phyloP scores from a whole-genome alignment of 2,113 vertebrate genomes.

The Channa maculata region DNA sequence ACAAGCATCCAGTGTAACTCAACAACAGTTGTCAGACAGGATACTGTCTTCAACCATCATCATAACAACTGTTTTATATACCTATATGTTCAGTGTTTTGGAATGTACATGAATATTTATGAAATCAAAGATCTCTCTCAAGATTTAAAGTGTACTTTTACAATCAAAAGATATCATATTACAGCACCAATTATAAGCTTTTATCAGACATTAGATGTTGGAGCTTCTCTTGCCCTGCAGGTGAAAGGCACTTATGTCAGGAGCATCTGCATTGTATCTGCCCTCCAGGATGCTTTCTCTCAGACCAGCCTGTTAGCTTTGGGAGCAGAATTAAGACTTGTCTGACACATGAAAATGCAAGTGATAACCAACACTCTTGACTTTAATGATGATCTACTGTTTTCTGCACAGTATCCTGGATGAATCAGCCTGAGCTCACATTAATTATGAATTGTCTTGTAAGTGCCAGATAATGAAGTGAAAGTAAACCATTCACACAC shows the following conservation, averaged over 20 bases:
- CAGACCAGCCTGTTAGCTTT: slow-evolving; percentile 6
- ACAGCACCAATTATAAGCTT: not conserved
- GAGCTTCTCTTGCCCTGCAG: not conserved
- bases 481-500: not conserved
- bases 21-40: too few species aligned
- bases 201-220: not conserved
- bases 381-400: not conserved
- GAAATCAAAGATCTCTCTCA: not conserved
- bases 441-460: slow-evolving; percentile 6
- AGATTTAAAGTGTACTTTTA: not conserved
- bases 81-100: not conserved
- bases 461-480: not conserved
- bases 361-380: not conserved
- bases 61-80: not conserved
- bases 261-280: slow-evolving; percentile 4
- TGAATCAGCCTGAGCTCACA: not conserved
- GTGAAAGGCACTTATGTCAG: slow-evolving; percentile 6
- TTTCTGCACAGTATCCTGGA: slow-evolving; percentile 1
- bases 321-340: not conserved
- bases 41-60: not conserved
- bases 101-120: not conserved
- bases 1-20: not conserved
- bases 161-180: not conserved
- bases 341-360: slow-evolving; percentile 1
- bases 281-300: not conserved